Conservation (phyloP, 2,888 invertebrate species). For the Allygus modestus region DNA sequence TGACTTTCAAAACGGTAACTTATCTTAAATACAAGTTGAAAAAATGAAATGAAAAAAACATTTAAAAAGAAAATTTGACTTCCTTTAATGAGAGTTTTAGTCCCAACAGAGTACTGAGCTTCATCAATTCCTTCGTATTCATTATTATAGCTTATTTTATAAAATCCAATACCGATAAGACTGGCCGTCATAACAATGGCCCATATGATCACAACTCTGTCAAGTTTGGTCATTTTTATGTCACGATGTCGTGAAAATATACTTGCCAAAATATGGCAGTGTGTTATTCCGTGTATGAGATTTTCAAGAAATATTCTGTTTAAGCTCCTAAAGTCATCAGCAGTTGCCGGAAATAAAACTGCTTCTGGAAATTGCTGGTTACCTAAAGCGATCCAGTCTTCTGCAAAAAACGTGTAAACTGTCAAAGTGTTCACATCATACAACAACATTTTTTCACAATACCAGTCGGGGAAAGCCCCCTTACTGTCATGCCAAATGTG, state of each 20-base stretch:
- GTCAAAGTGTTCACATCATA: neutral
- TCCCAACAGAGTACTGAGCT: neutral
- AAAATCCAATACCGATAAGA: conserved; percentile 13
- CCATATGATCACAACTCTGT: conserved; percentile 5
- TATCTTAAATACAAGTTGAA: neutral
- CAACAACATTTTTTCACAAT: conserved; percentile 11
- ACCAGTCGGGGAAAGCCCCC: neutral
- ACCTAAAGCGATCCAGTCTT: conserved; percentile 17
- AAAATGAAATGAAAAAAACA: neutral
- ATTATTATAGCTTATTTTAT: neutral
- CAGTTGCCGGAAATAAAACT: neutral
- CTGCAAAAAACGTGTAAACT: neutral
- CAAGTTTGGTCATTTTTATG: conserved; percentile 21
- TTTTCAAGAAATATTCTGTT: conserved; percentile 7
- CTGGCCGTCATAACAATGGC: neutral
- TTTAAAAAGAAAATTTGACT: conserved; percentile 9
- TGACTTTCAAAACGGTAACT: neutral
- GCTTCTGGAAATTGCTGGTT: neutral
- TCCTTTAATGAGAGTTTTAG: neutral
- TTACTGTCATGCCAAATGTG: conserved; percentile 36
- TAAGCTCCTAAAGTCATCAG: conserved; percentile 1
- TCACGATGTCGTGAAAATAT: conserved; percentile 8
- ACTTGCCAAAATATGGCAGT: neutral
- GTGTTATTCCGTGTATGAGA: conserved; percentile 5
- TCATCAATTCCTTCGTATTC: conserved; percentile 23